Evolutionary conservation across 2,113 vertebrate genomes (phyloP), one percentile per base, ranked within the genome.

Genomic region (Hydrochoerus hydrochaeris): DNA sequence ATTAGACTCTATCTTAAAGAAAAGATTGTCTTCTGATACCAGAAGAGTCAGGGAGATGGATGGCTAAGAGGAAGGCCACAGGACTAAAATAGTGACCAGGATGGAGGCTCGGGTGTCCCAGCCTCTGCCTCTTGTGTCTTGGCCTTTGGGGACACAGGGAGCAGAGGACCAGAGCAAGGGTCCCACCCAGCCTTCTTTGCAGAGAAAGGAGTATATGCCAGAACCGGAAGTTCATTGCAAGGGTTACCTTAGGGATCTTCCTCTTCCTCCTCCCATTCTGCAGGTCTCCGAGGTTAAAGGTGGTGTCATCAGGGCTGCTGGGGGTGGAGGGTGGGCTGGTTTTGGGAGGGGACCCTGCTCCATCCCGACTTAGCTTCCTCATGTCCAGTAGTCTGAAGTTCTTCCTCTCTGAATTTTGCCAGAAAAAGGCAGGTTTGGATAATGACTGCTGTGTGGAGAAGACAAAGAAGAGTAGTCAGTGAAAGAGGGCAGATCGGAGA

Each of bases 291-390:
- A 99, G 99, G 95, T 99, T 99, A 98, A 99, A 99, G 83, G 99
- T 99, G n/a, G 99, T 98, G 98, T 99, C 99, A 6, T 99, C 99
- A 0, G 99, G 99, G 95, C 99, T 99, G 99, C 99, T 99, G 88
- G 99, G 99, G 0, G 99, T 99, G 1, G 99, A 99, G 5, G 99
- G 99, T 20, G 99, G 99, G 95, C 99, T 99, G 98, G 99, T 98
- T 81, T 98, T 99, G 90, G 99, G 99, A 14, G 99, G 99, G 3
- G 99, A 99, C 49, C 99, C 98, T 9, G 99, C 98, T 19, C 99
- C 98, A 73, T 99, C 99, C 85, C 99, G 99, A 98, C 98, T 99
- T 88, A 98, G 98, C 98, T 99, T 99, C 86, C 99, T 98, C 13
- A 99, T 98, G 7, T 99, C 99, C 58, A 99, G 98, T 57, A 99